Percentiles rank a stretch among this genome's conserved stretches.
phyloP scores from a whole-genome alignment of 2,888 invertebrate genomes.

The Vandiemenella viatica region DNA sequence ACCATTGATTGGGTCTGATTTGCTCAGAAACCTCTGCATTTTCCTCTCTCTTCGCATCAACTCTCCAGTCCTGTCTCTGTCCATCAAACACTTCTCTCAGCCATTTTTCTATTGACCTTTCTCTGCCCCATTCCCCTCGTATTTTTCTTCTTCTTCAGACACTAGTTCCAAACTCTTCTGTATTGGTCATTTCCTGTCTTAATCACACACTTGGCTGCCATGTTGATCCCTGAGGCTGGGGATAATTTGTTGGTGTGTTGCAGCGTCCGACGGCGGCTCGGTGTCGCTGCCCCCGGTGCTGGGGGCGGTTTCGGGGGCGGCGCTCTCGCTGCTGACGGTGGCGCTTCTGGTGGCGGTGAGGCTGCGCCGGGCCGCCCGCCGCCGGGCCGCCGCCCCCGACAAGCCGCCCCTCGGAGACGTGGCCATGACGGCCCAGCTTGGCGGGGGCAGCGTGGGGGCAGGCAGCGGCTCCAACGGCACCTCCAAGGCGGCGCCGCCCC shows the following conservation, averaged over 20 bases:
- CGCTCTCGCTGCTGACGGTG: conserved; percentile 36
- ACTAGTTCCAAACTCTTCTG: too few relatives aligned
- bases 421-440: conserved; percentile 6
- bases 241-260: not conserved
- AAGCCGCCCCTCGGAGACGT: conserved; percentile 8
- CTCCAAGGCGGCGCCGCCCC: not conserved
- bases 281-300: conserved; percentile 38
- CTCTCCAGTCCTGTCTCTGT: too few relatives aligned
- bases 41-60: too few relatives aligned
- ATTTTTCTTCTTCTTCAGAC: too few relatives aligned
- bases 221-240: not conserved
- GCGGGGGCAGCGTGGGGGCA: not conserved
- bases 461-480: not conserved
- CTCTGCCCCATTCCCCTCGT: too few relatives aligned
- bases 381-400: conserved; percentile 21
- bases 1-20: too few relatives aligned
- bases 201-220: not conserved
- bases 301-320: conserved; percentile 37
- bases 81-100: too few relatives aligned
- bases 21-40: too few relatives aligned
- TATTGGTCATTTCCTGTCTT: not conserved
- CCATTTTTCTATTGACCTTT: too few relatives aligned
- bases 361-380: conserved; percentile 30
- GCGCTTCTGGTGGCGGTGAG: conserved; percentile 35
- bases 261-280: conserved; percentile 37